A percentile compares a stretch with the other conserved stretches of the same genome.
These are phyloP conservation scores for Poecilia picta DNA, from an alignment of 2,797 vertebrate genomes.

Conservation along the genomic window DNA sequence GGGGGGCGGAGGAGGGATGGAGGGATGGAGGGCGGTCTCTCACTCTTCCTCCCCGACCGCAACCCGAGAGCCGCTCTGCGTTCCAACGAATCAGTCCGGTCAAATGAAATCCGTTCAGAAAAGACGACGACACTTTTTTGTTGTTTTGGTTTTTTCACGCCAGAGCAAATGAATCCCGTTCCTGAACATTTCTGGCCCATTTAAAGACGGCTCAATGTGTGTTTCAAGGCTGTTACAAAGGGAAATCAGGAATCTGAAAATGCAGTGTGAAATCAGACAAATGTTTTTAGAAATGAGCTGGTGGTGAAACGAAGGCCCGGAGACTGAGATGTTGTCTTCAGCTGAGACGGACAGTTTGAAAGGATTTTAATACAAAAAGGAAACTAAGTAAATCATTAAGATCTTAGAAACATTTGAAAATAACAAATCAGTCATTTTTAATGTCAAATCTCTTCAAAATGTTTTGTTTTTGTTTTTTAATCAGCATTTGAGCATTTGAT, in stretches of 20 bases:
- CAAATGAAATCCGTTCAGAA: constrained; percentile 7
- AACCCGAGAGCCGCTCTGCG: constrained; percentile 2
- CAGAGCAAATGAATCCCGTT: neutral
- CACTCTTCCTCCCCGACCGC: neutral
- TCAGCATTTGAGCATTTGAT: neutral
- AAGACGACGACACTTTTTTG: too few species aligned
- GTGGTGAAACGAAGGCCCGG: neutral
- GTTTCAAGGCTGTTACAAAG: neutral
- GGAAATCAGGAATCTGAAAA: neutral
- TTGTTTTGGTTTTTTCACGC: neutral
- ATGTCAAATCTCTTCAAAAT: neutral
- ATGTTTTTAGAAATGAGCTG: neutral
- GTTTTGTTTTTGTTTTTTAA: neutral
- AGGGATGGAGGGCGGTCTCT: neutral
- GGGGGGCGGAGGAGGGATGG: too few species aligned
- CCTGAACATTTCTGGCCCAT: neutral
- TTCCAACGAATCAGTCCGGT: constrained; percentile 15
- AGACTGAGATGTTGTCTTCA: neutral
- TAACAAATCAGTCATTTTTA: neutral
- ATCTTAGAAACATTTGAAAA: neutral
- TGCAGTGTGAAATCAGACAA: too few species aligned
- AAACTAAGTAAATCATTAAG: neutral
- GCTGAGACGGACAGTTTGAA: neutral
- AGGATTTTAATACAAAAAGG: neutral
- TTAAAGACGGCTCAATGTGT: neutral